Conservation (phyloP, 2,888 invertebrate species). For the Scelioninae gen. 1 region DNA sequence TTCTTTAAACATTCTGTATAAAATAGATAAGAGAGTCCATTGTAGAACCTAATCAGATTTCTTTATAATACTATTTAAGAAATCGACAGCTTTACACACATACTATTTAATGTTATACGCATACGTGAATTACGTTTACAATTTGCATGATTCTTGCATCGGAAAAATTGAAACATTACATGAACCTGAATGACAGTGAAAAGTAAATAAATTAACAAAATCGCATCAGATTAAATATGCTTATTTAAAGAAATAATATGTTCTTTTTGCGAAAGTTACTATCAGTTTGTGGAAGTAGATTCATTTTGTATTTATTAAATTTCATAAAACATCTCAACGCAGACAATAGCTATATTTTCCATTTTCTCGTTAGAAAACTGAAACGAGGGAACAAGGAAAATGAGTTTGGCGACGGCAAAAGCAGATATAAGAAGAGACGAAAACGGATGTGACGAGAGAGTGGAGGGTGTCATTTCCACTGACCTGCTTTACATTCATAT, state of each 20-base stretch:
- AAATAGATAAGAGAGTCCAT: too few species aligned
- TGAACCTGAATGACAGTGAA: too few species aligned
- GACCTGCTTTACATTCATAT: slow-evolving; percentile 80
- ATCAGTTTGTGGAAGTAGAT: slow-evolving; percentile 72
- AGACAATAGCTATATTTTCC: slow-evolving; percentile 81
- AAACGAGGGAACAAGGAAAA: slow-evolving; percentile 74
- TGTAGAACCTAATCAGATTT: too few species aligned
- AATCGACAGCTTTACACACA: too few species aligned
- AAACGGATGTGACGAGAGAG: slow-evolving; percentile 65
- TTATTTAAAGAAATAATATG: slow-evolving; percentile 16
- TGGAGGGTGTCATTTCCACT: slow-evolving; percentile 78
- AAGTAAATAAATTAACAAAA: too few species aligned
- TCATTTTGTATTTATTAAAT: slow-evolving; percentile 84
- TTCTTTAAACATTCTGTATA: too few species aligned
- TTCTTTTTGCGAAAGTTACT: slow-evolving; percentile 40
- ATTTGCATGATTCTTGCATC: too few species aligned
- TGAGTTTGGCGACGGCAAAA: slow-evolving; percentile 76
- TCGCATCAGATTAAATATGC: slow-evolving; percentile 27
- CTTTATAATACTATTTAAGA: too few species aligned
- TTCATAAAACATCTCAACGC: slow-evolving; percentile 75
- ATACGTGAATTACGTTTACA: too few species aligned
- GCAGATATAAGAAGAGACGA: slow-evolving; percentile 70
- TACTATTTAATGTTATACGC: too few species aligned
- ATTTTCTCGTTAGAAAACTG: slow-evolving; percentile 79
- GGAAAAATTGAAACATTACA: too few species aligned